These are phyloP conservation scores for Chaetorhynchus papuensis DNA, from an alignment of 2,113 vertebrate genomes.

Conservation along the genomic window DNA sequence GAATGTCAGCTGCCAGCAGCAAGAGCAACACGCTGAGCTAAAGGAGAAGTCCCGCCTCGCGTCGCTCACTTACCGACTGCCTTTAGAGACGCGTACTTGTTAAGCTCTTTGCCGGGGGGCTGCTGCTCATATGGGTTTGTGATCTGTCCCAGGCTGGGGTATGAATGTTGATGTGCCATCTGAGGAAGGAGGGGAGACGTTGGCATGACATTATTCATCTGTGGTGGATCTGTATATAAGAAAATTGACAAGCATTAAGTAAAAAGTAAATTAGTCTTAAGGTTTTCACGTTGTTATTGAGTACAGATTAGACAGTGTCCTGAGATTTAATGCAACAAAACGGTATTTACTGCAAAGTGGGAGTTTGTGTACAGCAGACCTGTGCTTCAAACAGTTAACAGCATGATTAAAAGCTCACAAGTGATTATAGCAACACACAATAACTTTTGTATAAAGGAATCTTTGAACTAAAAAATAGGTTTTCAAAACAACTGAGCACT, in stretches of 20 bases:
- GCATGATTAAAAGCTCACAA: neutral
- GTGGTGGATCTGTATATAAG: slow-evolving; percentile 79
- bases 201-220: slow-evolving; percentile 87
- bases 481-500: neutral
- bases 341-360: neutral
- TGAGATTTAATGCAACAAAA: neutral
- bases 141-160: slow-evolving; percentile 89
- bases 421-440: neutral
- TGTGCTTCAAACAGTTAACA: neutral
- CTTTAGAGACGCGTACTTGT: slow-evolving; percentile 96
- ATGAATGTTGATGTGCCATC: slow-evolving; percentile 88
- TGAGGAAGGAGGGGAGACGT: slow-evolving; percentile 83
- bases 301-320: neutral
- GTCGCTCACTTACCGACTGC: slow-evolving; percentile 86
- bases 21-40: neutral
- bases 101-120: slow-evolving; percentile 88
- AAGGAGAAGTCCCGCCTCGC: neutral
- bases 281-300: neutral
- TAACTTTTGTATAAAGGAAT: neutral
- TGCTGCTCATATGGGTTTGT: slow-evolving; percentile 93
- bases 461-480: neutral
- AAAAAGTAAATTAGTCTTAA: neutral
- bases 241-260: neutral
- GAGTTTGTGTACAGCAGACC: neutral
- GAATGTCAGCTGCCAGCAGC: neutral